These are phyloP conservation scores for Chrysemys picta DNA, from an alignment of 2,113 vertebrate species.

Conservation along the genomic window DNA sequence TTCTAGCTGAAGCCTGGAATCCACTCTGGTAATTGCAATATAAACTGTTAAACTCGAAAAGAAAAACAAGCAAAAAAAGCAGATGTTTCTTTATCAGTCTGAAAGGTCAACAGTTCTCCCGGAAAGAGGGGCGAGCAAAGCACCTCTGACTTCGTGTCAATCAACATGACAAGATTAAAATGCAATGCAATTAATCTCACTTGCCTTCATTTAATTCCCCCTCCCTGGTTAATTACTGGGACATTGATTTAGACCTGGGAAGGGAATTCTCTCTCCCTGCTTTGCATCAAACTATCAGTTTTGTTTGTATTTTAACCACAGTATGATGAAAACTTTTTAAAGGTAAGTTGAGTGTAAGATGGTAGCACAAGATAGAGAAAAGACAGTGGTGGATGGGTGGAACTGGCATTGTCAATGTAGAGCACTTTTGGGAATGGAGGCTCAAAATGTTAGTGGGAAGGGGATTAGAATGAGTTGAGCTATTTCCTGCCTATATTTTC, in stretches of 20 bases:
- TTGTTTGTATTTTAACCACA: not conserved
- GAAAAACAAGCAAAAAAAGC: not conserved
- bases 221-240: not conserved
- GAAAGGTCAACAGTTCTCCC: conserved; percentile 17
- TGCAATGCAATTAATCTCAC: conserved; percentile 19
- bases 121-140: not conserved
- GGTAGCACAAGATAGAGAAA: not conserved
- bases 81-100: conserved; percentile 19
- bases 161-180: conserved; percentile 19
- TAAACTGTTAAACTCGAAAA: conserved; percentile 8
- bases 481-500: not conserved
- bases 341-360: not conserved
- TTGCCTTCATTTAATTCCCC: conserved; percentile 16
- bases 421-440: not conserved
- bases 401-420: not conserved
- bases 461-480: not conserved
- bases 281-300: not conserved
- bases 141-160: conserved; percentile 3
- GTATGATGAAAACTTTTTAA: not conserved
- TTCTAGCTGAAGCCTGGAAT: conserved; percentile 18
- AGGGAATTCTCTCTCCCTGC: not conserved
- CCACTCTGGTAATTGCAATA: not conserved
- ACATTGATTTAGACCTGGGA: not conserved
- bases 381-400: not conserved
- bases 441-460: not conserved